Evolutionary conservation across 2,113 vertebrate species (phyloP).

Genomic region (Otus sunia): DNA sequence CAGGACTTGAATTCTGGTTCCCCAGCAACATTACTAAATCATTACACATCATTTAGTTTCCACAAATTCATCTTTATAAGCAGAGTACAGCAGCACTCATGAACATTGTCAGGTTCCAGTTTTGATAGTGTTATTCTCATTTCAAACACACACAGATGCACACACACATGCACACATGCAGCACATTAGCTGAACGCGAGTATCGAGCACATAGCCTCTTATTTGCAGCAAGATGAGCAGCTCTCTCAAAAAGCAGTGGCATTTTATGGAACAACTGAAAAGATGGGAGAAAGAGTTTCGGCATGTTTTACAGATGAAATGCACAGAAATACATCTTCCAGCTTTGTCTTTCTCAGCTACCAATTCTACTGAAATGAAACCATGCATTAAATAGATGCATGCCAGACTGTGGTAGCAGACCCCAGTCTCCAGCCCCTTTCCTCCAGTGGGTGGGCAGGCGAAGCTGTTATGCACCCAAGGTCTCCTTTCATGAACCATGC

Average conservation of each 20-base stretch:
- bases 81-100: neutral
- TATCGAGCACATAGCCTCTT: neutral
- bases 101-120: neutral
- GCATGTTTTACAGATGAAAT: neutral
- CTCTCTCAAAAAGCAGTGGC: neutral
- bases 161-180: fast-evolving
- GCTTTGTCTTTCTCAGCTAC: neutral
- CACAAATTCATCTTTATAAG: neutral
- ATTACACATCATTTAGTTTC: neutral
- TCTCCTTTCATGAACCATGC: neutral
- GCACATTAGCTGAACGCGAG: neutral
- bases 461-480: neutral
- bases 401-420: neutral
- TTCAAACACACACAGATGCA: neutral
- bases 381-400: neutral
- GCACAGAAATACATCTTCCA: neutral
- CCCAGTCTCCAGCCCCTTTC: neutral
- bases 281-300: neutral
- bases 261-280: neutral
- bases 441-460: neutral
- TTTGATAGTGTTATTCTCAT: neutral
- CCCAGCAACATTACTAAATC: neutral
- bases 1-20: neutral
- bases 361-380: neutral
- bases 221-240: neutral